phyloP scores from a whole-genome alignment of 2,797 vertebrate genomes.

The Catamblyrhynchus diadema region DNA sequence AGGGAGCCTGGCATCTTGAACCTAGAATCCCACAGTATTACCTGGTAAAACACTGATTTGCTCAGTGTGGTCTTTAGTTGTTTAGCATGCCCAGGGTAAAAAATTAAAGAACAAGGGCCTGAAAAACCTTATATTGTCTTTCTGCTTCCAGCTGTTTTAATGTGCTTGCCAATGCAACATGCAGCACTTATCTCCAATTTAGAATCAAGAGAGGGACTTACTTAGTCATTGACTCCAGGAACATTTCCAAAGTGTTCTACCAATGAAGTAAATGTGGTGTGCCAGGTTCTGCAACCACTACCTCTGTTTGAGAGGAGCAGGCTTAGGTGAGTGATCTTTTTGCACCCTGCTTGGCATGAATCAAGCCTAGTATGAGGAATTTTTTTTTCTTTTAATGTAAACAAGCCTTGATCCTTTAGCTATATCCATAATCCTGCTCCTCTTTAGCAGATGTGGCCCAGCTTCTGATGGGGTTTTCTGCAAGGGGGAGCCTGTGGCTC shows the following conservation, averaged over 20 bases:
- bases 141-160: slow-evolving; percentile 36
- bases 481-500: neutral
- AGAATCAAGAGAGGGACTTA: slow-evolving; percentile 28
- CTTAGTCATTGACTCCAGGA: slow-evolving; percentile 37
- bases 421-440: neutral
- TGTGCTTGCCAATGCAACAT: neutral
- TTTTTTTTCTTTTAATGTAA: neutral
- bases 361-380: neutral
- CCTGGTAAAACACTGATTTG: neutral
- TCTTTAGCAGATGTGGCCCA: neutral
- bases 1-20: neutral
- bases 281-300: neutral
- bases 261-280: neutral
- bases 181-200: slow-evolving; percentile 25
- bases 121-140: neutral
- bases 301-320: neutral
- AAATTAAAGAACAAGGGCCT: neutral
- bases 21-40: neutral
- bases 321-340: neutral
- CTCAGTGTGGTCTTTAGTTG: neutral
- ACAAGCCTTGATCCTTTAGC: neutral
- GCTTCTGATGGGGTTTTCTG: neutral
- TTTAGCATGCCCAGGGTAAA: neutral
- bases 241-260: neutral
- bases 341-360: neutral